Evolutionary conservation across 37 sponge, comb jelly and placozoan species (phyloP).

Genomic region (Ianthella basta): DNA sequence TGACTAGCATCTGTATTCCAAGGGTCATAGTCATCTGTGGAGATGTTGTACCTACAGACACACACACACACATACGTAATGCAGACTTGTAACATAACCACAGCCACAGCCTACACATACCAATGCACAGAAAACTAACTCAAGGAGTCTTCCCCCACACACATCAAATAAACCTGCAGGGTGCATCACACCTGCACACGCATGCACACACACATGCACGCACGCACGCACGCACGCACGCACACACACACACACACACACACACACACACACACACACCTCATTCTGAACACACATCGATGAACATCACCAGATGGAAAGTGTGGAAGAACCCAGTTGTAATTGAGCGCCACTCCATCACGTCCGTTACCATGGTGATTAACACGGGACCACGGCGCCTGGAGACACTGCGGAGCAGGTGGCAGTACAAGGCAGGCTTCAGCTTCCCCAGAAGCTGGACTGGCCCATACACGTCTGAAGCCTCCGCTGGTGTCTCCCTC

Average conservation of each 20-base stretch:
- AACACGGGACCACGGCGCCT: slow-evolving; percentile 87
- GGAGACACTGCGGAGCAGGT: slow-evolving; percentile 68
- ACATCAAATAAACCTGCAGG: not conserved
- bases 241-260: slow-evolving; percentile 37
- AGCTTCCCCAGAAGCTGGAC: not conserved
- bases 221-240: not conserved
- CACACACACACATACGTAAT: not conserved
- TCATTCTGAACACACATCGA: slow-evolving; percentile 81
- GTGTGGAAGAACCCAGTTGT: slow-evolving; percentile 82
- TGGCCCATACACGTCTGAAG: slow-evolving; percentile 60
- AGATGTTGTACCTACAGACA: slow-evolving; percentile 92
- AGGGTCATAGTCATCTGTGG: slow-evolving; percentile 99
- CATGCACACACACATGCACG: not conserved
- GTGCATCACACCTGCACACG: not conserved
- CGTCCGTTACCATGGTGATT: slow-evolving; percentile 99
- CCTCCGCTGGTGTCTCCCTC: slow-evolving; percentile 42
- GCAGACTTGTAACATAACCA: not conserved
- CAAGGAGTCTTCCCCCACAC: not conserved
- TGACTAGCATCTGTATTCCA: slow-evolving; percentile 73
- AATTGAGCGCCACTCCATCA: slow-evolving; percentile 80
- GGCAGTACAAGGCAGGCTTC: slow-evolving; percentile 69
- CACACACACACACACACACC: slow-evolving; percentile 48
- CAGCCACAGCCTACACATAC: not conserved
- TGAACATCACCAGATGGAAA: slow-evolving; percentile 68
- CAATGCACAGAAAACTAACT: not conserved